These are phyloP conservation scores for Ceratoteleas bidentatus DNA, from an alignment of 1,140 invertebrate genomes.

Conservation along the genomic window DNA sequence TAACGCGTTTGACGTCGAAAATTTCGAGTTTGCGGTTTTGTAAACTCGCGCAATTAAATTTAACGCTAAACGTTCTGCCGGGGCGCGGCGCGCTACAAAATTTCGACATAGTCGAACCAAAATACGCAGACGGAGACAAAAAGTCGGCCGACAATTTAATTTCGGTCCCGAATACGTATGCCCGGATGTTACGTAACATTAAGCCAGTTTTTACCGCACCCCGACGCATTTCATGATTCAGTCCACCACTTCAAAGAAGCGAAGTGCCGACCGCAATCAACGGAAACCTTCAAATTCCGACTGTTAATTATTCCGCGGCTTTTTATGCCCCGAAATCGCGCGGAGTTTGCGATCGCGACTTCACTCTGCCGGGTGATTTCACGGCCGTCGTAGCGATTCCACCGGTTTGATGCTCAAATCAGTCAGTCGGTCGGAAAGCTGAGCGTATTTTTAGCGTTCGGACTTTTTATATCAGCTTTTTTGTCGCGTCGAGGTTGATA, in stretches of 20 bases:
- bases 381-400: too few relatives aligned
- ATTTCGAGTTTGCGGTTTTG: too few relatives aligned
- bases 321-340: too few relatives aligned
- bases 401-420: too few relatives aligned
- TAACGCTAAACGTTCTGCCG: neutral
- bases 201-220: conserved; percentile 30
- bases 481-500: too few relatives aligned
- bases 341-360: too few relatives aligned
- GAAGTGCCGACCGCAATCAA: conserved; percentile 15
- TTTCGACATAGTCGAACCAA: conserved; percentile 29
- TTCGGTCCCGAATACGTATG: conserved; percentile 10
- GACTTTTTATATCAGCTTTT: too few relatives aligned
- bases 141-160: conserved; percentile 24
- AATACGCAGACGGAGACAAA: conserved; percentile 32
- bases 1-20: too few relatives aligned
- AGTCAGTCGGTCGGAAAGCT: too few relatives aligned
- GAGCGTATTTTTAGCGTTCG: too few relatives aligned
- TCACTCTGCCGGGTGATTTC: too few relatives aligned
- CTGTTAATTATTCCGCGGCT: conserved; percentile 12
- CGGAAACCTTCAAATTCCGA: conserved; percentile 20
- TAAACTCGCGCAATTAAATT: too few relatives aligned
- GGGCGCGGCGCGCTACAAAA: conserved; percentile 9
- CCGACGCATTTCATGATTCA: conserved; percentile 29
- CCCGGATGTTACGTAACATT: conserved; percentile 44
- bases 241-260: conserved; percentile 29